phyloP scores from a whole-genome alignment of 1,140 invertebrate genomes.

The Portunus trituberculatus region DNA sequence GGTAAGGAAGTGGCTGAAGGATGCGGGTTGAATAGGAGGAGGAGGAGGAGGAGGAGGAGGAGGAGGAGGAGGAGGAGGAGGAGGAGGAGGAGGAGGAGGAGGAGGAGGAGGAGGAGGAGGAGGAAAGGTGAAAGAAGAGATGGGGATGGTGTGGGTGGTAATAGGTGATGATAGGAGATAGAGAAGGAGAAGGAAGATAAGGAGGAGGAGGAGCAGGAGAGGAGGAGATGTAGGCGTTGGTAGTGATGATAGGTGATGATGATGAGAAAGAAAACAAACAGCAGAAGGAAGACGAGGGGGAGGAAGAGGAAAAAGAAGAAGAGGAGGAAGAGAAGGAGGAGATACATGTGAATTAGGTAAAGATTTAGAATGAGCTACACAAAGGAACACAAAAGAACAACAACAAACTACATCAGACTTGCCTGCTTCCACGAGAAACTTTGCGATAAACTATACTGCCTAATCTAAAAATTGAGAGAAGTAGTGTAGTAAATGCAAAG shows the following conservation, averaged over 20 bases:
- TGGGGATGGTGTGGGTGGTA: not conserved
- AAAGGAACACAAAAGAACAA: too few relatives aligned
- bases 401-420: too few relatives aligned
- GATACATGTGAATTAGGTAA: not conserved
- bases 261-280: not conserved
- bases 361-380: too few relatives aligned
- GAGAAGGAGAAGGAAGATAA: not conserved
- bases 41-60: not conserved
- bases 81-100: not conserved
- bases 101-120: too few relatives aligned
- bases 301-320: not conserved
- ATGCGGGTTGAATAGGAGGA: not conserved
- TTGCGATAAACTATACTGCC: too few relatives aligned
- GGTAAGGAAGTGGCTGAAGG: not conserved
- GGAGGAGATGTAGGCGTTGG: too few relatives aligned
- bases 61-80: not conserved
- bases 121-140: not conserved
- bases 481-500: too few relatives aligned
- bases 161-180: not conserved
- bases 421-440: too few relatives aligned
- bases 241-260: too few relatives aligned
- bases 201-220: too few relatives aligned
- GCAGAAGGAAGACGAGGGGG: not conserved
- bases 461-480: too few relatives aligned
- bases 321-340: not conserved